Evolutionary conservation across 2,113 vertebrate genomes (phyloP).

Genomic region (Rattus norvegicus): DNA sequence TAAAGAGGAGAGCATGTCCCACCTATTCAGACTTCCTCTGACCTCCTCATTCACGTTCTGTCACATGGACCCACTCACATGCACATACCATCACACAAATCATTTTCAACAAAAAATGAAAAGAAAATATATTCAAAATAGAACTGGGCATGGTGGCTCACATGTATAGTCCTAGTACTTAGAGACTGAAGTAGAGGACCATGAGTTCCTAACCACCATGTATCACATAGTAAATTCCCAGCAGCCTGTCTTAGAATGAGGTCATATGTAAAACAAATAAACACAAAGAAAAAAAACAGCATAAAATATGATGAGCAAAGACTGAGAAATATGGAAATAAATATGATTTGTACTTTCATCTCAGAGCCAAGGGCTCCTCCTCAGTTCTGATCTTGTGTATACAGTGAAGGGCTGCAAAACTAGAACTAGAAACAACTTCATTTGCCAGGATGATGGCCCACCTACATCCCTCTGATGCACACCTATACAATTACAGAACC

Average conservation of each 20-base stretch:
- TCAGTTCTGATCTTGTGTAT: background rate
- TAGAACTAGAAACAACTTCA: background rate
- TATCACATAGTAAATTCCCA: no score
- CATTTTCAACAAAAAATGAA: background rate
- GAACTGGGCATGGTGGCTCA: background rate
- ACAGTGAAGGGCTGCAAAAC: background rate
- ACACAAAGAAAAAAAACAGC: background rate
- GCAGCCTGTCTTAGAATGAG: background rate
- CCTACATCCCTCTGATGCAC: background rate
- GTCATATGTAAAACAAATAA: background rate
- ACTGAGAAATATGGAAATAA: background rate
- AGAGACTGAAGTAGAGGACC: background rate
- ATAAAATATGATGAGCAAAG: background rate
- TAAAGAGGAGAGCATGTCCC: background rate
- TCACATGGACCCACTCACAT: background rate
- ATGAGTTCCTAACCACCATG: background rate
- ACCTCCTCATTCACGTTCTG: no score
- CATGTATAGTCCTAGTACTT: background rate
- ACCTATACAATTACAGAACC: background rate
- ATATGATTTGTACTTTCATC: constrained; percentile 12
- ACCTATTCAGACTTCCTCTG: background rate
- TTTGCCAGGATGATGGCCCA: background rate
- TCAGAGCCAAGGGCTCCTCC: background rate
- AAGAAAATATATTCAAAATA: background rate
- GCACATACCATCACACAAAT: background rate